Evolutionary conservation across 2,797 vertebrate species (phyloP).

Genomic region (Myiotriccus ornatus): DNA sequence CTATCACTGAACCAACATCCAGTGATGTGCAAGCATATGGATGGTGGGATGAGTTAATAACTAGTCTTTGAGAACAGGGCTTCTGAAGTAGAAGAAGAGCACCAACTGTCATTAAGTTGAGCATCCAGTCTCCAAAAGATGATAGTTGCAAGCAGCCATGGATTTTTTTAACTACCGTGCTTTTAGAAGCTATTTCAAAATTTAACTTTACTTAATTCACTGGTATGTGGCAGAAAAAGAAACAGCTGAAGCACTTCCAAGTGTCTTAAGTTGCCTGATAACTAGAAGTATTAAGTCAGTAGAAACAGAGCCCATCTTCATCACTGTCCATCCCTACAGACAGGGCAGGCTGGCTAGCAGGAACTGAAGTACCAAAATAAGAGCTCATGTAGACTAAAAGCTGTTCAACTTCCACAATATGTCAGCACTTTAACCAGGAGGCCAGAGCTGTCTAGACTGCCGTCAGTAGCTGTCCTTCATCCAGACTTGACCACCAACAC

Average conservation of each 20-base stretch:
- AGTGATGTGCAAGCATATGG: not conserved
- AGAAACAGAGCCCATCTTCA: not conserved
- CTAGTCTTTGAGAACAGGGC: not conserved
- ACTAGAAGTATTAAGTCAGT: not conserved
- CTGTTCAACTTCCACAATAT: not conserved
- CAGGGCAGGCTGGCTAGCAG: not conserved
- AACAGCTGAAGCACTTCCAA: not conserved
- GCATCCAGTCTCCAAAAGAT: not conserved
- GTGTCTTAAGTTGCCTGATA: not conserved
- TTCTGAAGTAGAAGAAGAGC: not conserved
- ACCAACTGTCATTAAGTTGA: not conserved
- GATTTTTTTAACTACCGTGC: not conserved
- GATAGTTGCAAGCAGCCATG: not conserved
- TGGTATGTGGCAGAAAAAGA: not conserved
- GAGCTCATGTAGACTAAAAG: not conserved
- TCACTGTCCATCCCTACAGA: not conserved
- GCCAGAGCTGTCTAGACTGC: not conserved
- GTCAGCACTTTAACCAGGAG: not conserved
- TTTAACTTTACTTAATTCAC: not conserved
- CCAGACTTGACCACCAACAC: not conserved
- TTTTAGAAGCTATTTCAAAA: not conserved
- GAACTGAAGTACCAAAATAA: not conserved
- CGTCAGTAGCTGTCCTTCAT: not conserved
- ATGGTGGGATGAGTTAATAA: not conserved
- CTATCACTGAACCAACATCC: not conserved